Evolutionary conservation across 2,113 vertebrate species (phyloP).

Genomic region (Heterochromis multidens): DNA sequence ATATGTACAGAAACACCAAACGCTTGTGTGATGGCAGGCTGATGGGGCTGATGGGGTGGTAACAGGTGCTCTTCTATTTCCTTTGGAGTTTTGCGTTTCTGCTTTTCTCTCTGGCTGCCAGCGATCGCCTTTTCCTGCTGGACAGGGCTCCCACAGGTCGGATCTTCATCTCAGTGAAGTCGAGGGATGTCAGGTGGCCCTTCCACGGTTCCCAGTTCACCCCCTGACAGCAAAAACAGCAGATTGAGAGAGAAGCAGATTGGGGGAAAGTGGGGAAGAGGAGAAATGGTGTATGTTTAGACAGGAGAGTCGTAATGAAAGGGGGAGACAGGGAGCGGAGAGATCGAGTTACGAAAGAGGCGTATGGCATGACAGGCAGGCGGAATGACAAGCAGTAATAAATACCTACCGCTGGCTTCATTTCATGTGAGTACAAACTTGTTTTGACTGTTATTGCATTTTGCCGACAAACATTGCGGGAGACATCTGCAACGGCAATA

Average conservation of each 20-base stretch:
- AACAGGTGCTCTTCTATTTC: neutral
- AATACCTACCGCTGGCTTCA: slow-evolving; percentile 42
- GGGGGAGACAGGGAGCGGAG: neutral
- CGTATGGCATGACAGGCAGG: slow-evolving; percentile 3
- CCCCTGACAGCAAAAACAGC: slow-evolving; percentile 63
- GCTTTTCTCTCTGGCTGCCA: slow-evolving; percentile 52
- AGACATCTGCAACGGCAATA: slow-evolving; percentile 34
- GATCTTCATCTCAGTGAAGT: slow-evolving; percentile 88
- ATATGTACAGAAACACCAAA: slow-evolving; percentile 18
- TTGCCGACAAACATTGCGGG: slow-evolving; percentile 21
- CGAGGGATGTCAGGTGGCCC: slow-evolving; percentile 86
- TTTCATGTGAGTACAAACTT: slow-evolving; percentile 54
- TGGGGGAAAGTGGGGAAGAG: neutral
- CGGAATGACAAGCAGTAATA: slow-evolving; percentile 47
- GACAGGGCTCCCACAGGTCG: slow-evolving; percentile 59
- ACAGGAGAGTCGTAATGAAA: neutral
- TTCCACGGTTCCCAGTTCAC: slow-evolving; percentile 93
- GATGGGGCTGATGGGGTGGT: neutral
- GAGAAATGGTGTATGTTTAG: neutral
- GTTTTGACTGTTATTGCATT: slow-evolving; percentile 56
- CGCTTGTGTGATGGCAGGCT: slow-evolving; percentile 10
- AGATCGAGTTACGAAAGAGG: neutral
- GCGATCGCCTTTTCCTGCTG: slow-evolving; percentile 73
- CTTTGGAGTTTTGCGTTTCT: neutral
- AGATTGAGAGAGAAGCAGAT: neutral